These are phyloP conservation scores for Corydoras sp. DNA, from an alignment of 2,113 vertebrate genomes.

Conservation along the genomic window DNA sequence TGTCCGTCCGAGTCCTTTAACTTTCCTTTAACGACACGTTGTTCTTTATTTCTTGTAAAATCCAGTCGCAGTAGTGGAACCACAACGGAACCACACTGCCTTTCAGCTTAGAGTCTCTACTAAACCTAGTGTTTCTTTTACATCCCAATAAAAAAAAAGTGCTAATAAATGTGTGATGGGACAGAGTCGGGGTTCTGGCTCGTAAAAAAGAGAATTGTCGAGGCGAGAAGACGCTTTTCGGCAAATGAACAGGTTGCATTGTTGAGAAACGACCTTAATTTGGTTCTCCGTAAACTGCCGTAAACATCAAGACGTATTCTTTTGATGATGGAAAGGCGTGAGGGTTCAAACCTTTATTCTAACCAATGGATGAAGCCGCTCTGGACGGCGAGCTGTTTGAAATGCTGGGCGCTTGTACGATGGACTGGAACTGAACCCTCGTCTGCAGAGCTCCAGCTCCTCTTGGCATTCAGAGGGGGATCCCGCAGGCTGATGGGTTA, in stretches of 20 bases:
- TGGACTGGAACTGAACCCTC: conserved; percentile 44
- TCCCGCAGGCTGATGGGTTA: conserved; percentile 40
- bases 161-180: neutral
- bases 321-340: too few species aligned
- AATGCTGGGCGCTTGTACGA: conserved; percentile 49
- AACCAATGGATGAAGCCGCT: conserved; percentile 52
- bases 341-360: too few species aligned
- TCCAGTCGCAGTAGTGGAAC: too few species aligned
- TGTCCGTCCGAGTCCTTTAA: too few species aligned
- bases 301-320: neutral
- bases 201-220: neutral
- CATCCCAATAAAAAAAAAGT: neutral
- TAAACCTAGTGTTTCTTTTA: too few species aligned
- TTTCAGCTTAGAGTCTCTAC: too few species aligned
- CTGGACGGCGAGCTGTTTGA: conserved; percentile 30
- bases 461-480: conserved; percentile 24
- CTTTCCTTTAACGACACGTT: too few species aligned
- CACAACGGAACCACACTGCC: too few species aligned
- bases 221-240: neutral
- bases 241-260: neutral
- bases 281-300: neutral
- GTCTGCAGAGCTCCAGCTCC: conserved; percentile 44
- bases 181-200: neutral
- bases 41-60: too few species aligned
- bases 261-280: neutral